Base-by-base conservation (phyloP, 2,113 vertebrate genomes). In the Odobenus rosmarus region DNA sequence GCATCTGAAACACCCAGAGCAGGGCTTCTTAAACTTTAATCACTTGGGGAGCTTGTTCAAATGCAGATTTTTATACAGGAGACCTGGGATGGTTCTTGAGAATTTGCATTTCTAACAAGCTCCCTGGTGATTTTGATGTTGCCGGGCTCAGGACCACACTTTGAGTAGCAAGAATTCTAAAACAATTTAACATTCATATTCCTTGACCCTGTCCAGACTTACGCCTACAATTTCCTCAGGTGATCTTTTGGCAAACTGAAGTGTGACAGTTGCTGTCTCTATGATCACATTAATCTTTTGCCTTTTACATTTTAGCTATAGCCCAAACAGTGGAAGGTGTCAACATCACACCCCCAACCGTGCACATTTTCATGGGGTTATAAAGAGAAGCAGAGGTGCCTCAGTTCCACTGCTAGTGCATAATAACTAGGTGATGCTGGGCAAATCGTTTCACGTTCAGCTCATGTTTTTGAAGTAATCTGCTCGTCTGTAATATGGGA, bases 381-480 rank as follows among this genome's bases (percentile, higher is more conserved):
- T 1, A 19, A 13, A 42, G 18, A n/a, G 28, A 57, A 42, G 24
- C 36, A 76, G 57, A n/a, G 26, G 28, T 31, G 3, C 26, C 59
- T 13, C 3, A 15, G 59, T 26, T 19, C 28, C 23, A 10, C 59
- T 51, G 55, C 23, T 14, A 1, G 57, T 49, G 24, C 33, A 9
- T 1, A 2, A 71, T 13, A 21, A 16, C 72, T 71, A 61, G 71
- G 51, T 0, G 1, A 31, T n/a, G 31, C 36, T 7, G 49, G 36
- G 42, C 15, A 62, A 77, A 72, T 55, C 31, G 46, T 77, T 90
- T 84, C 86, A 21, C 15, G n/a, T 88, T 33, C 46, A 31, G 77
- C 57, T 82, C 84, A 62, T 94, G 81, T 62, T 96, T 89, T 57
- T 80, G 57, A 93, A 85, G 71, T 72, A 77, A 89, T 62, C 49